Evolutionary conservation across 2,888 invertebrate species (phyloP).

Genomic region (Germaria angustata): DNA sequence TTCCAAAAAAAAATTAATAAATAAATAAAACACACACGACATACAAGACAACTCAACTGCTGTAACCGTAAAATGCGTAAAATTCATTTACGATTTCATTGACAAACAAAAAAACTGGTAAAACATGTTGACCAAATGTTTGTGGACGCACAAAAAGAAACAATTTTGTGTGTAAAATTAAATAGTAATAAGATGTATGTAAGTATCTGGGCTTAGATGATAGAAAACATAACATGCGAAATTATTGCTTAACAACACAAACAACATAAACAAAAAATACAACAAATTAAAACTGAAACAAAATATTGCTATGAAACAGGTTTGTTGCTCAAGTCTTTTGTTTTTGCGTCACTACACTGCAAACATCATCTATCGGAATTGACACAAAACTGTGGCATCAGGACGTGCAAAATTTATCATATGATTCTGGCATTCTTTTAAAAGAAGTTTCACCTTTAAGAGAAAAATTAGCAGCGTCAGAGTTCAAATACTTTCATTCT

Average conservation of each 20-base stretch:
- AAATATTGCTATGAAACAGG: conserved; percentile 45
- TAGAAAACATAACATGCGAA: not conserved
- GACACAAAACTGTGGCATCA: too few species aligned
- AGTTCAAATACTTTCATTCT: too few species aligned
- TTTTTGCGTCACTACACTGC: not conserved
- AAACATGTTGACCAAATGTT: conserved; percentile 55
- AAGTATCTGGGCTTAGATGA: not conserved
- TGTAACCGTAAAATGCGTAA: conserved; percentile 65
- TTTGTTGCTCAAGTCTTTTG: conserved; percentile 57
- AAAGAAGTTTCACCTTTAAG: too few species aligned
- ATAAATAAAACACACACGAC: not conserved
- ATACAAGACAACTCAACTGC: not conserved
- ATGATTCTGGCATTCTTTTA: too few species aligned
- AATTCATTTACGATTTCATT: conserved; percentile 13
- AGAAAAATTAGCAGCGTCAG: too few species aligned
- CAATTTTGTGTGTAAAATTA: conserved; percentile 8
- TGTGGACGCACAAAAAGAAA: conserved; percentile 39
- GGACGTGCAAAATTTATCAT: too few species aligned
- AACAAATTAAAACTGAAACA: not conserved
- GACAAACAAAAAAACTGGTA: conserved; percentile 20
- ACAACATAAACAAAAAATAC: not conserved
- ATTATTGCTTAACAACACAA: not conserved
- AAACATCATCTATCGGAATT: too few species aligned
- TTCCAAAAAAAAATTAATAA: conserved; percentile 32
- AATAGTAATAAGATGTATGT: not conserved